Evolutionary conservation across 1,140 invertebrate genomes (phyloP), one percentile per base, ranked within the genome.

Genomic region (Dryas iulia): DNA sequence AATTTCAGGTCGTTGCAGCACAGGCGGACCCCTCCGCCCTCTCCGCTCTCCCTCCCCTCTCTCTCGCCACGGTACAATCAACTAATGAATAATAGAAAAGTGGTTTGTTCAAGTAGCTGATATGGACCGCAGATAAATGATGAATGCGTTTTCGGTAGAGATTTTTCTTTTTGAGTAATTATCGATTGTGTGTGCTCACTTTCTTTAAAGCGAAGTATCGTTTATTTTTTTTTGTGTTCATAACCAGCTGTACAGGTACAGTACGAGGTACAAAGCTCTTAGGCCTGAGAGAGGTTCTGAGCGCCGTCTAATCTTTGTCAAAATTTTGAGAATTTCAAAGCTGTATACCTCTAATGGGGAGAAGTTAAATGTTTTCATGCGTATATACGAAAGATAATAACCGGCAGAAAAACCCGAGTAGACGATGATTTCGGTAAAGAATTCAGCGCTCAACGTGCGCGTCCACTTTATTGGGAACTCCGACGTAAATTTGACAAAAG

Each of bases 81-180:
- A 67, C 82, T 89, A 90, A 90, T 87, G 88, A 89, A 90, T 89
- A 89, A 86, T 88, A 89, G 86, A 86, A 84, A 89, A 87, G 79
- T 81, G 78, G 76, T 76, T 74, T 77, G 80, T 76, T 76, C 81
- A 85, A 80, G 89, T 89, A 90, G 88, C 88, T 47, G 89, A 89
- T 89, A 83, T 73, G 61, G 74, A 47, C 25, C 35, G 35, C 72
- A 74, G 87, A 89, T 91, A 91, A 89, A 85, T 86, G 81, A 85
- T 87, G 84, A 87, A 90, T 88, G 84, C 79, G 77, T 81, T 82
- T 78, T 77, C 76, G 77, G 72, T 84, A 66, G 74, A 80, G 76
- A 74, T 78, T 69, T 64, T 69, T 69, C 60, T 69, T 64, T 64
- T 73, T 70, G 73, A 76, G 78, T 87, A 87, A 88, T 87, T 88